Conservation (phyloP, 2,113 vertebrate species). For the Telmatochromis sp. region DNA sequence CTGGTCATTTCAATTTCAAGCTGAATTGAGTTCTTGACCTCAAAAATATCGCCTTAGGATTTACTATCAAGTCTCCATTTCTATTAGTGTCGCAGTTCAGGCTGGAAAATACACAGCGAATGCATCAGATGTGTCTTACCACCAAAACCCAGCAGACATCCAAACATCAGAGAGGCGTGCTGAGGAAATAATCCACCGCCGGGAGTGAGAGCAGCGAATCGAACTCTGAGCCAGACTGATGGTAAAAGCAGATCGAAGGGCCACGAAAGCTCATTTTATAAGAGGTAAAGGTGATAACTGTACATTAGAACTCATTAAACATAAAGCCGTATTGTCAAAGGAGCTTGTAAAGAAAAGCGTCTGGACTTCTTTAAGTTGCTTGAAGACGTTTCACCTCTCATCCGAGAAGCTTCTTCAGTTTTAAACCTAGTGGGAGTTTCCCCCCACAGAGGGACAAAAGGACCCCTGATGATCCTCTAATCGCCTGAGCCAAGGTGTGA, state of each 20-base stretch:
- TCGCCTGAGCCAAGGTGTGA: fast-evolving
- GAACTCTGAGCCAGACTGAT: neutral
- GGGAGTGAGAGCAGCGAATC: neutral
- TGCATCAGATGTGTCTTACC: neutral
- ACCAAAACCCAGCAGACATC: neutral
- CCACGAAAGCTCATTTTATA: neutral
- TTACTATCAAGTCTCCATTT: neutral
- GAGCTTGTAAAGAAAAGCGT: no score
- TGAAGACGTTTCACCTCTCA: no score
- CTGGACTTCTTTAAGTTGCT: no score
- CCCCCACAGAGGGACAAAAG: no score
- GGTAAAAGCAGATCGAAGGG: neutral
- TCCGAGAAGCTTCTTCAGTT: no score
- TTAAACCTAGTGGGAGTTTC: fast-evolving
- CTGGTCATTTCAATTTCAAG: neutral
- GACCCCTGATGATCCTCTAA: no score
- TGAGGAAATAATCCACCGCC: neutral
- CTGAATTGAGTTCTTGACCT: conserved; percentile 1
- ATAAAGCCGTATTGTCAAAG: neutral
- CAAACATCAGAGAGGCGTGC: neutral
- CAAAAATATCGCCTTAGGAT: neutral
- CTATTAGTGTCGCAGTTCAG: neutral
- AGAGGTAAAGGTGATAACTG: neutral
- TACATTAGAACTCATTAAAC: neutral
- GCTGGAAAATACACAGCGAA: neutral